A percentile compares a stretch with the other conserved stretches of the same genome.
Evolutionary conservation across 2,797 vertebrate genomes (phyloP).

Genomic region (Ambastaia sidthimunki): DNA sequence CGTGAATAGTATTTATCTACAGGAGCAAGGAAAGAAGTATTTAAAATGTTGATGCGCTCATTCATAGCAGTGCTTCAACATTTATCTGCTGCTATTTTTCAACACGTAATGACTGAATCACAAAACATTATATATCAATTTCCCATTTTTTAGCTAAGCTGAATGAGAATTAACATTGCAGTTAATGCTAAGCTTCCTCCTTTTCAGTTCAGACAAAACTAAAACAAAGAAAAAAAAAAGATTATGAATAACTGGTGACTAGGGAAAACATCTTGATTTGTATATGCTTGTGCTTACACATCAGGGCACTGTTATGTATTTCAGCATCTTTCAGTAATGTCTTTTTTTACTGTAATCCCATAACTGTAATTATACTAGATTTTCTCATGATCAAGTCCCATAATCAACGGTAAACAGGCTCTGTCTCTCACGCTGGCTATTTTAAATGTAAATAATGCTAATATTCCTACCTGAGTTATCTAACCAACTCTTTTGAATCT

Average conservation of each 20-base stretch:
- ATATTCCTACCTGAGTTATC: constrained; percentile 60
- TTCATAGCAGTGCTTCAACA: constrained; percentile 13
- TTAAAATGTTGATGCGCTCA: constrained; percentile 37
- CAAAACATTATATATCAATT: not conserved
- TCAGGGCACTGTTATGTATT: not conserved
- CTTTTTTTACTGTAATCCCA: not conserved
- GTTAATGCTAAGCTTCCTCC: not conserved
- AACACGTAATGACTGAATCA: constrained; percentile 22
- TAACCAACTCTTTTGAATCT: constrained; percentile 33
- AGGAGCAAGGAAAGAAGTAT: constrained; percentile 35
- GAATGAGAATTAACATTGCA: not conserved
- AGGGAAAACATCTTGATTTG: not conserved
- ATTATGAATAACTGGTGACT: constrained; percentile 3
- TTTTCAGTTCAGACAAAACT: not conserved
- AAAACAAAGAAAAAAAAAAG: not conserved
- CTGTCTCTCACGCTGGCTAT: constrained; percentile 34
- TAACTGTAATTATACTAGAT: not conserved
- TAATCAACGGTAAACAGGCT: constrained; percentile 21
- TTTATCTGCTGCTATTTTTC: constrained; percentile 20
- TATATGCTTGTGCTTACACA: constrained; percentile 29
- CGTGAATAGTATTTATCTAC: constrained; percentile 57
- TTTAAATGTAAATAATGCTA: constrained; percentile 36
- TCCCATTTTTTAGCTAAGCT: not conserved
- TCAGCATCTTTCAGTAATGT: constrained; percentile 1
- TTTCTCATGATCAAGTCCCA: constrained; percentile 4